Evolutionary conservation across 2,888 invertebrate species (phyloP).

Genomic region (Agrenia bidenticulata): DNA sequence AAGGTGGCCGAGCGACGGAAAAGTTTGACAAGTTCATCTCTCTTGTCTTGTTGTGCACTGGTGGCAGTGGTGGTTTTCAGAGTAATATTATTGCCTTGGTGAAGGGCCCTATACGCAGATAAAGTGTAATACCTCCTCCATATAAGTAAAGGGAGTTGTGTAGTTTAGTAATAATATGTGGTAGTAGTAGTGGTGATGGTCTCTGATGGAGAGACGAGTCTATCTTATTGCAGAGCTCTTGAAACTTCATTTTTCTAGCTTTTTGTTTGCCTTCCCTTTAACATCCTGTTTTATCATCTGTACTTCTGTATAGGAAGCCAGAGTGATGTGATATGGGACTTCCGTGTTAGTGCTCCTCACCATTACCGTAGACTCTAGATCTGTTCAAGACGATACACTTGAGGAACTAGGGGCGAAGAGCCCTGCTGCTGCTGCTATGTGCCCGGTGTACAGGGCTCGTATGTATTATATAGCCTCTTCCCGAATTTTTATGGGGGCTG

Average conservation of each 20-base stretch:
- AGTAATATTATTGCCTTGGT: not conserved
- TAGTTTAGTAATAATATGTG: too few species aligned
- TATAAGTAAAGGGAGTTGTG: too few species aligned
- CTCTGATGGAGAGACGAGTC: slow-evolving; percentile 4
- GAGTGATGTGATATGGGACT: not conserved
- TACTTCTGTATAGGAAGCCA: not conserved
- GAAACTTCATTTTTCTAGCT: slow-evolving; percentile 6
- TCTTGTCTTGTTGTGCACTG: not conserved
- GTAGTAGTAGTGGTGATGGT: not conserved
- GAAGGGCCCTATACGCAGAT: not conserved
- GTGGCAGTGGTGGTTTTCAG: not conserved
- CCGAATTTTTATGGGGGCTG: slow-evolving; percentile 16
- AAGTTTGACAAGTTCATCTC: slow-evolving; percentile 7
- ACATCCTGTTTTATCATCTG: slow-evolving; percentile 7
- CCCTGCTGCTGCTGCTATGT: too few species aligned
- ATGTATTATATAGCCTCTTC: not conserved
- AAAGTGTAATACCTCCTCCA: too few species aligned
- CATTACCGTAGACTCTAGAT: too few species aligned
- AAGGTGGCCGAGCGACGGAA: not conserved
- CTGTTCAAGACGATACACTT: too few species aligned
- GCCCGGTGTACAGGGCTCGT: not conserved
- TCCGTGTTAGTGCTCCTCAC: slow-evolving; percentile 2
- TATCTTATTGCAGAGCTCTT: slow-evolving; percentile 1
- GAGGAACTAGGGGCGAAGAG: too few species aligned
- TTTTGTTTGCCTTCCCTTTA: slow-evolving; percentile 2